Percentiles rank a stretch among this genome's conserved stretches.
Conservation (phyloP, 64 coral and sea anemone genomes). For the Pocillopora damicornis region DNA sequence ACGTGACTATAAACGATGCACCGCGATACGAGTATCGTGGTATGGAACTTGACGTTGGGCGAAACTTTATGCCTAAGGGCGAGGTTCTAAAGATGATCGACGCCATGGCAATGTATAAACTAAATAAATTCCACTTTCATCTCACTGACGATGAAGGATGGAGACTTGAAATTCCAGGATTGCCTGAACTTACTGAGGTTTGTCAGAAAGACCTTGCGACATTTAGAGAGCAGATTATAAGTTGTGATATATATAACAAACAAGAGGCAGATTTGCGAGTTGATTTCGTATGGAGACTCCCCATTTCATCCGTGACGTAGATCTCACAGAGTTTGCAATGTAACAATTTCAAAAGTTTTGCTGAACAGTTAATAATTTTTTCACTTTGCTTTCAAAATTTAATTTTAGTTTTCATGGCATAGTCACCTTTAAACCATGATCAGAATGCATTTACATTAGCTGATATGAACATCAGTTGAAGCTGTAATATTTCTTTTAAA, state of each 20-base stretch:
- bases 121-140: conserved; percentile 83
- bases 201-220: neutral
- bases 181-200: conserved; percentile 71
- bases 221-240: neutral
- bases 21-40: conserved; percentile 73
- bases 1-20: conserved; percentile 64
- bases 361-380: too few species aligned
- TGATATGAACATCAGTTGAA: too few species aligned
- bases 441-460: too few species aligned
- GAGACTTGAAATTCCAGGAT: conserved; percentile 82
- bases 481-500: neutral
- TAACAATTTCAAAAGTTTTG: too few species aligned
- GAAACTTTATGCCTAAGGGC: conserved; percentile 72
- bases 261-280: too few species aligned
- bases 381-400: too few species aligned
- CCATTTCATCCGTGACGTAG: too few species aligned
- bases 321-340: too few species aligned
- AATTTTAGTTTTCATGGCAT: too few species aligned
- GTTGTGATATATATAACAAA: neutral
- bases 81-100: conserved; percentile 73
- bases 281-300: too few species aligned
- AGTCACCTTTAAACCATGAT: too few species aligned
- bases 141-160: conserved; percentile 86
- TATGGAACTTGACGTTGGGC: conserved; percentile 80
- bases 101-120: conserved; percentile 72